Conservation (phyloP, 2,797 vertebrate genomes). For the Sternarchorhynchus goeldii region DNA sequence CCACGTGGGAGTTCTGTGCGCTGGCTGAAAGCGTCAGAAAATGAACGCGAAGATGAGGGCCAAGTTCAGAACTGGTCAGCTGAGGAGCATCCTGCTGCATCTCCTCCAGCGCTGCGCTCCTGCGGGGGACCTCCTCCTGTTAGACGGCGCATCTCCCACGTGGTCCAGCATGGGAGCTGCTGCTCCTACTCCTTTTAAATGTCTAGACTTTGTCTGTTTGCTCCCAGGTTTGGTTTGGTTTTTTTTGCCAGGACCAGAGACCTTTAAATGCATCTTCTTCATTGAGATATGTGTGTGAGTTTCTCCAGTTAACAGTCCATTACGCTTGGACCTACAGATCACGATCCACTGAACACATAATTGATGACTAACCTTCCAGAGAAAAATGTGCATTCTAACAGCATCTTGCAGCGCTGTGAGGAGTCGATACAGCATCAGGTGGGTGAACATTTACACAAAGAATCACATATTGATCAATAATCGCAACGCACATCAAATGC, state of each 20-base stretch:
- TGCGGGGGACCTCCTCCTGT: neutral
- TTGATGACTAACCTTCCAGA: slow-evolving; percentile 7
- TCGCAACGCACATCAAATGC: neutral
- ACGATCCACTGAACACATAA: slow-evolving; percentile 24
- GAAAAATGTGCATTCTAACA: slow-evolving; percentile 10
- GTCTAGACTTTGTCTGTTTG: no score
- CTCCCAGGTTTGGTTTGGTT: neutral
- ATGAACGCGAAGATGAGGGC: slow-evolving; percentile 7
- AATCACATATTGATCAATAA: neutral
- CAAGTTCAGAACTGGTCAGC: slow-evolving; percentile 9
- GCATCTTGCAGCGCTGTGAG: neutral
- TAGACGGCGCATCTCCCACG: slow-evolving; percentile 13
- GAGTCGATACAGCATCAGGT: neutral
- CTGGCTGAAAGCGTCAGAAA: neutral
- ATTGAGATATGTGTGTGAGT: slow-evolving; percentile 34
- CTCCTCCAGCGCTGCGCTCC: neutral
- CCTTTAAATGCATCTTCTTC: slow-evolving; percentile 17
- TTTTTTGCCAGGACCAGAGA: neutral
- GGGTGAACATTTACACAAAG: neutral
- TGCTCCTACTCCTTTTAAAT: neutral
- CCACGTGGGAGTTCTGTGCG: neutral
- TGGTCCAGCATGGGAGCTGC: neutral
- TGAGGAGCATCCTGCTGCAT: slow-evolving; percentile 7
- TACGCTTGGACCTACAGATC: slow-evolving; percentile 4
- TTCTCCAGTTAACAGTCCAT: slow-evolving; percentile 33